A percentile compares a stretch with the other conserved stretches of the same genome.
Evolutionary conservation across 1,140 invertebrate species (phyloP).

Genomic region (Diabrotica virgifera): DNA sequence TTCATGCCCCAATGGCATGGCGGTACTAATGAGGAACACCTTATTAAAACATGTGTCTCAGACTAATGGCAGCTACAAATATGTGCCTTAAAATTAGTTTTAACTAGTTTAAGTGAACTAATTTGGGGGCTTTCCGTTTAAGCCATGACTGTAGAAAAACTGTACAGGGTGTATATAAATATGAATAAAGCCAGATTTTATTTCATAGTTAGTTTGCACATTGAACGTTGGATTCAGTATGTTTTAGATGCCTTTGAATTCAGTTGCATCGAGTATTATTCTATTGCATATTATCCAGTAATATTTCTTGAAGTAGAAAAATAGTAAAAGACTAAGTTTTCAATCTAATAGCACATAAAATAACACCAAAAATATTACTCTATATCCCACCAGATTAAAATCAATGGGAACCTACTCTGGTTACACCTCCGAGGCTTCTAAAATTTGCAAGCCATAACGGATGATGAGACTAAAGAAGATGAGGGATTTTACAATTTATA

Average conservation of each 20-base stretch:
- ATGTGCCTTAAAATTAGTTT: slow-evolving; percentile 6
- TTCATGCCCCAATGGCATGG: neutral
- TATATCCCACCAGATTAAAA: too few relatives aligned
- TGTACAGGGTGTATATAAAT: neutral
- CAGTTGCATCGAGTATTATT: neutral
- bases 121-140: slow-evolving; percentile 7
- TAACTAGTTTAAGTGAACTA: slow-evolving; percentile 7
- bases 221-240: neutral
- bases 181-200: neutral
- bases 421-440: too few relatives aligned
- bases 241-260: neutral
- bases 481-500: too few relatives aligned
- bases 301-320: neutral
- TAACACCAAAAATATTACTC: too few relatives aligned
- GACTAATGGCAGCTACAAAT: neutral
- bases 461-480: too few relatives aligned
- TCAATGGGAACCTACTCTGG: too few relatives aligned
- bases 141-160: neutral
- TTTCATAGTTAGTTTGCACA: neutral
- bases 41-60: slow-evolving; percentile 6
- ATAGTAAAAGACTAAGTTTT: too few relatives aligned
- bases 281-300: neutral
- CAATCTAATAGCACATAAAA: too few relatives aligned
- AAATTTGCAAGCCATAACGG: too few relatives aligned
- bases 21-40: slow-evolving; percentile 15